A percentile compares a stretch with the other conserved stretches of the same genome.
Evolutionary conservation across 2,888 invertebrate species (phyloP).

Genomic region (Ischnus inquisitorius): DNA sequence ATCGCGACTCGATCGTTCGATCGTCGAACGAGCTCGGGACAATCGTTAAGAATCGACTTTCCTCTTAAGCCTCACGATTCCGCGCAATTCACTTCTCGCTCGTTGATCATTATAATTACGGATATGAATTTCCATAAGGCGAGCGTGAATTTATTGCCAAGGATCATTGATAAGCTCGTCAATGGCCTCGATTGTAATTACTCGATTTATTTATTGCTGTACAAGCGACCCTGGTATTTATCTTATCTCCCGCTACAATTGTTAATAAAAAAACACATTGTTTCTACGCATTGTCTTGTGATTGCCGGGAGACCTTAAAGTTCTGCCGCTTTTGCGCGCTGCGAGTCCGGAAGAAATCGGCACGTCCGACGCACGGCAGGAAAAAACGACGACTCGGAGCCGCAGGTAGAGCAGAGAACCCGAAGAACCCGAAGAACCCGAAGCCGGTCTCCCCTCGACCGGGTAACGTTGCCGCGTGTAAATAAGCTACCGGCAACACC

Average conservation of each 20-base stretch:
- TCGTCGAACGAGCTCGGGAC: slow-evolving; percentile 28
- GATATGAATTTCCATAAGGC: slow-evolving; percentile 29
- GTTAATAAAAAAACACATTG: slow-evolving; percentile 81
- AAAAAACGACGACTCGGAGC: not conserved
- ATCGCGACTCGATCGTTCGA: slow-evolving; percentile 13
- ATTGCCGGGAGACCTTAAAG: not conserved
- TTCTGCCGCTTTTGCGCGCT: not conserved
- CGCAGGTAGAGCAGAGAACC: slow-evolving; percentile 25
- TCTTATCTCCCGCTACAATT: slow-evolving; percentile 74
- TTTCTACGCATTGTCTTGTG: slow-evolving; percentile 53
- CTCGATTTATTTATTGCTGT: slow-evolving; percentile 76
- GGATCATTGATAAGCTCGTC: slow-evolving; percentile 45
- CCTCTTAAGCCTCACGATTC: slow-evolving; percentile 34
- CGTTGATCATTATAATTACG: slow-evolving; percentile 42
- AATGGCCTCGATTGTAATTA: slow-evolving; percentile 54
- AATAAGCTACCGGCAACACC: not conserved
- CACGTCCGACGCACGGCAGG: slow-evolving; percentile 3
- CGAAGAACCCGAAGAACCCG: slow-evolving; percentile 21
- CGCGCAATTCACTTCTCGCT: slow-evolving; percentile 32
- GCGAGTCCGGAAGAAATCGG: slow-evolving; percentile 1
- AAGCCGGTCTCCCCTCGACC: not conserved
- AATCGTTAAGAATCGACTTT: slow-evolving; percentile 26
- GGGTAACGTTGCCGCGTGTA: not conserved
- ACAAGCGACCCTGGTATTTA: slow-evolving; percentile 78
- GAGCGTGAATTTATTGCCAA: slow-evolving; percentile 46